Evolutionary conservation across 2,888 invertebrate species (phyloP).

Genomic region (Hanleya hanleyi): DNA sequence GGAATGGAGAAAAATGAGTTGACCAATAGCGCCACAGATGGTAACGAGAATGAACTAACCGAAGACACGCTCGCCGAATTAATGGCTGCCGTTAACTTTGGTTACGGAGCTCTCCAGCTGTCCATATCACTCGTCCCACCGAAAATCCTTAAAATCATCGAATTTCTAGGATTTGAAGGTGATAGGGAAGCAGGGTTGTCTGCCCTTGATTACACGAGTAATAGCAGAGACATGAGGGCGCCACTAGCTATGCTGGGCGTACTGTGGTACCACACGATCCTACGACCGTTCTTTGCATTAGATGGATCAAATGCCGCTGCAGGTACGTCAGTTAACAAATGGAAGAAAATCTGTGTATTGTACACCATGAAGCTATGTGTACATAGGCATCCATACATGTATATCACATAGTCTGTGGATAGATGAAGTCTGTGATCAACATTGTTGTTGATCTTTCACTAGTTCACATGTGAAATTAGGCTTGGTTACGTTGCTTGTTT

Average conservation of each 20-base stretch:
- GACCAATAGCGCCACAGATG: constrained; percentile 11
- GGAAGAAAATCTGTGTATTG: too few species aligned
- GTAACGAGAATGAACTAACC: constrained; percentile 54
- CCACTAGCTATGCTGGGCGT: constrained; percentile 80
- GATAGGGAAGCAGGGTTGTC: constrained; percentile 78
- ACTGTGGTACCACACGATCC: constrained; percentile 82
- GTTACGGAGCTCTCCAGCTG: constrained; percentile 82
- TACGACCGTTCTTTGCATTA: constrained; percentile 80
- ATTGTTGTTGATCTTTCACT: too few species aligned
- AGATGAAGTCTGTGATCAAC: too few species aligned
- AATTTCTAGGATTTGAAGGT: constrained; percentile 81
- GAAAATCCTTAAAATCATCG: constrained; percentile 76
- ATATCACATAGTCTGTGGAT: too few species aligned
- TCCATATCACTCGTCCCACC: constrained; percentile 81
- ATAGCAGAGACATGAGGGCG: constrained; percentile 80
- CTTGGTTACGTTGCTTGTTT: too few species aligned
- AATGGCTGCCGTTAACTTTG: constrained; percentile 82
- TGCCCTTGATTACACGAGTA: constrained; percentile 78
- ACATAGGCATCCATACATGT: too few species aligned
- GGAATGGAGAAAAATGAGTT: constrained; percentile 42
- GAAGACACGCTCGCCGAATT: constrained; percentile 76
- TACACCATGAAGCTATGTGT: too few species aligned
- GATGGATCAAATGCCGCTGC: constrained; percentile 79
- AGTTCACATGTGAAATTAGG: too few species aligned
- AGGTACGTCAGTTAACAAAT: too few species aligned